Evolutionary conservation across 2,888 invertebrate genomes (phyloP).

Genomic region (Pachymerium ferrugineum): DNA sequence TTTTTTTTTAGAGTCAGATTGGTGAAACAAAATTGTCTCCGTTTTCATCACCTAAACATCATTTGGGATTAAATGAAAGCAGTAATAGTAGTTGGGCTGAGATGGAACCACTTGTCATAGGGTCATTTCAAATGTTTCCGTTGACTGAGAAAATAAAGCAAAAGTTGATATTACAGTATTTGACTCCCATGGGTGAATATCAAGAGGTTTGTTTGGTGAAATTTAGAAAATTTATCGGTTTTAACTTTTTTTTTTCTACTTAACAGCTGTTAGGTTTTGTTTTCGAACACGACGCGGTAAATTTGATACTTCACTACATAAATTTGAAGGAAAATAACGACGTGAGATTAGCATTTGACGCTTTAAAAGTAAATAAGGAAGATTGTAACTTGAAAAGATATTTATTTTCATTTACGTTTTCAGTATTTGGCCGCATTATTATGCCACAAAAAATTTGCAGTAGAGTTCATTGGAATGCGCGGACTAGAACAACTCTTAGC

Average conservation of each 20-base stretch:
- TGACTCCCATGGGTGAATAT: constrained; percentile 96
- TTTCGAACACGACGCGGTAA: constrained; percentile 86
- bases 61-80: constrained; percentile 50
- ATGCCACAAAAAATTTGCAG: constrained; percentile 96
- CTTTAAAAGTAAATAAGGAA: constrained; percentile 57
- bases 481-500: constrained; percentile 80
- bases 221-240: neutral
- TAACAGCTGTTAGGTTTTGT: constrained; percentile 76
- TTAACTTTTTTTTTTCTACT: neutral
- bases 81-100: constrained; percentile 89
- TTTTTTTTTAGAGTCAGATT: neutral
- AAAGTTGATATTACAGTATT: constrained; percentile 83
- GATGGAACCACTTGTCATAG: constrained; percentile 81
- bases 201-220: constrained; percentile 63
- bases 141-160: constrained; percentile 82
- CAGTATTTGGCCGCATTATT: constrained; percentile 86
- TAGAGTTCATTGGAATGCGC: constrained; percentile 85
- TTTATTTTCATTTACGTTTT: constrained; percentile 32
- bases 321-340: constrained; percentile 82
- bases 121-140: constrained; percentile 83
- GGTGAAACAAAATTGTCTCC: neutral
- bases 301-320: constrained; percentile 82
- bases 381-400: neutral
- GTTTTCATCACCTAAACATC: constrained; percentile 5
- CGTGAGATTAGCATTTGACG: constrained; percentile 91